A percentile compares a stretch with the other conserved stretches of the same genome.
Conservation (phyloP, 2,888 invertebrate genomes). For the Cybosia mesomella region DNA sequence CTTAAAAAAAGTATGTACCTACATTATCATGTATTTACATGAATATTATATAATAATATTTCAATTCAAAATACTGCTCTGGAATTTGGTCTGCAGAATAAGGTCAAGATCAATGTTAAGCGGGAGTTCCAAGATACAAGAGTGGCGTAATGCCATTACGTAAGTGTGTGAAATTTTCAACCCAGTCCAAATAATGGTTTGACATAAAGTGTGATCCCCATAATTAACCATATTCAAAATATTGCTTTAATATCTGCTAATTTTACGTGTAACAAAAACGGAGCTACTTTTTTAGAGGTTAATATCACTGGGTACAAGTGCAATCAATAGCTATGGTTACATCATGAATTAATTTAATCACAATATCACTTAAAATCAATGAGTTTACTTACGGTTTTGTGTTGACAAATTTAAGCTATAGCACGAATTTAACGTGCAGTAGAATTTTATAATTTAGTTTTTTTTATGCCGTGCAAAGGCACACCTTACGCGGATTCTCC, state of each 20-base stretch:
- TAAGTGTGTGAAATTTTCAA: slow-evolving; percentile 63
- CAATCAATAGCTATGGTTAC: slow-evolving; percentile 32
- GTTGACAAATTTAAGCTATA: slow-evolving; percentile 24
- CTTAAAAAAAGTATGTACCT: neutral
- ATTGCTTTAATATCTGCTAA: neutral
- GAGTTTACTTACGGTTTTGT: slow-evolving; percentile 54
- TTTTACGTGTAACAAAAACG: neutral
- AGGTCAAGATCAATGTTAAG: slow-evolving; percentile 84
- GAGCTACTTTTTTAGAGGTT: slow-evolving; percentile 21
- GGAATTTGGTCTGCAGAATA: slow-evolving; percentile 43
- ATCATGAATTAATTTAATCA: neutral
- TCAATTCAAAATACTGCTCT: slow-evolving; percentile 12
- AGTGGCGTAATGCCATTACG: slow-evolving; percentile 81
- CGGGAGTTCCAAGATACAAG: slow-evolving; percentile 71
- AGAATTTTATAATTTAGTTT: slow-evolving; percentile 46
- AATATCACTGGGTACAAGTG: slow-evolving; percentile 21
- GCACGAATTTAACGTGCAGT: slow-evolving; percentile 33
- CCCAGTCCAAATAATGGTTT: neutral
- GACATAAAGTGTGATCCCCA: neutral
- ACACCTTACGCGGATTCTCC: slow-evolving; percentile 37
- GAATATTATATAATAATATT: too few species aligned
- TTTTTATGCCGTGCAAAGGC: slow-evolving; percentile 18
- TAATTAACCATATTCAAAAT: neutral
- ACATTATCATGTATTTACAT: neutral
- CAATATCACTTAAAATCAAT: neutral